Percentiles rank a stretch among this genome's conserved stretches.
These are phyloP conservation scores for Macaria liturata DNA, from an alignment of 2,888 invertebrate genomes.

Conservation along the genomic window DNA sequence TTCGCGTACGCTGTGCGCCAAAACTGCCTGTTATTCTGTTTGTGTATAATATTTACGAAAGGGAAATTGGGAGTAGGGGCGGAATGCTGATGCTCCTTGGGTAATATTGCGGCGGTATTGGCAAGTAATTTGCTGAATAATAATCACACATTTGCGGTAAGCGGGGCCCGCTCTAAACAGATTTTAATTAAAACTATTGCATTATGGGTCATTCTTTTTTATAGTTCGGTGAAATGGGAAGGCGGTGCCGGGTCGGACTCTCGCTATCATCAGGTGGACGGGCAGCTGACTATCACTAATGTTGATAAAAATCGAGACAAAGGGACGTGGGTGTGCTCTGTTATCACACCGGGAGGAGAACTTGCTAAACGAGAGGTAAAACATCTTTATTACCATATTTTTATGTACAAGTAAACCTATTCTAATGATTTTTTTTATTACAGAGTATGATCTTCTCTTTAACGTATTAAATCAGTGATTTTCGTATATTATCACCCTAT, in stretches of 20 bases:
- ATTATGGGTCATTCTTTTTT: slow-evolving; percentile 1
- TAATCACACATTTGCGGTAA: slow-evolving; percentile 4
- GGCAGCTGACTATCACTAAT: slow-evolving; percentile 84
- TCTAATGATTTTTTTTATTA: too few relatives aligned
- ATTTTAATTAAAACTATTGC: background rate
- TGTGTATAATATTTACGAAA: slow-evolving; percentile 39
- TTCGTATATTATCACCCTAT: too few relatives aligned
- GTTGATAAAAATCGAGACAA: slow-evolving; percentile 87
- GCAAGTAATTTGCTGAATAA: slow-evolving; percentile 16
- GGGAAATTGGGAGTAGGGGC: slow-evolving; percentile 18
- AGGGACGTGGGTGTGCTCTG: slow-evolving; percentile 91
- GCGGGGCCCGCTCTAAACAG: background rate
- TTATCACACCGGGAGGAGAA: slow-evolving; percentile 89
- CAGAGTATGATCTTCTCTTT: too few relatives aligned
- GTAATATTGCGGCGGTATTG: slow-evolving; percentile 13
- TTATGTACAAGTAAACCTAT: too few relatives aligned
- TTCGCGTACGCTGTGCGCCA: slow-evolving; percentile 37
- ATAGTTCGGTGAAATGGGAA: slow-evolving; percentile 87
- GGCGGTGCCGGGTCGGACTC: slow-evolving; percentile 76
- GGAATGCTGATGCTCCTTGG: slow-evolving; percentile 20
- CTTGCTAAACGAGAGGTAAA: slow-evolving; percentile 88
- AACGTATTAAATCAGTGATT: too few relatives aligned
- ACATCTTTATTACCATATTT: too few relatives aligned
- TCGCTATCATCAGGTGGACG: slow-evolving; percentile 79
- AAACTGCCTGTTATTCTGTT: slow-evolving; percentile 38